phyloP scores from a whole-genome alignment of 2,113 vertebrate species.

The Tragelaphus scriptus region DNA sequence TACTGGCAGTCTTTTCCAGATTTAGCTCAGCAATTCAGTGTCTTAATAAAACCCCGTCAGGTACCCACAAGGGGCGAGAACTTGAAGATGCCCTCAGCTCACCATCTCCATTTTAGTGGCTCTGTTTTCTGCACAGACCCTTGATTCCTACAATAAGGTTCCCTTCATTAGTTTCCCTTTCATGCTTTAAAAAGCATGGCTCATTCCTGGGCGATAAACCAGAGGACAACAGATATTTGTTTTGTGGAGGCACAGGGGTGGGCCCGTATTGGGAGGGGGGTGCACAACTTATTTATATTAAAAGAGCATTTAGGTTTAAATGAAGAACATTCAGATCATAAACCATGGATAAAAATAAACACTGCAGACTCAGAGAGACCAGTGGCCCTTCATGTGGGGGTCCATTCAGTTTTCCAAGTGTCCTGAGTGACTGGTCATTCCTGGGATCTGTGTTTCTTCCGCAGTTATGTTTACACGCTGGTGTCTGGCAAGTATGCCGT shows the following conservation, averaged over 20 bases:
- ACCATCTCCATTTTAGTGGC: not conserved
- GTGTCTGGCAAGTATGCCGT: conserved; percentile 39
- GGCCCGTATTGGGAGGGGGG: not conserved
- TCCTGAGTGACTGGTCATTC: not conserved
- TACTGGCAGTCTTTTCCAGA: not conserved
- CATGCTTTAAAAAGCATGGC: not conserved
- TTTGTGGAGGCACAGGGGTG: not conserved
- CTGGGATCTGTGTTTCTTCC: not conserved
- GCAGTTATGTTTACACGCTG: not conserved
- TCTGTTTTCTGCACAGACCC: not conserved
- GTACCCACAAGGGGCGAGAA: not conserved
- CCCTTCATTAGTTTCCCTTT: not conserved
- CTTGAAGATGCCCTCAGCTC: not conserved
- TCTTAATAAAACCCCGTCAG: not conserved
- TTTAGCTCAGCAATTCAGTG: not conserved
- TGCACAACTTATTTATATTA: not conserved
- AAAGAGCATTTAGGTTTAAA: conserved; percentile 10
- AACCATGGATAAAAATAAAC: not conserved
- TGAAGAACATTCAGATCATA: not conserved
- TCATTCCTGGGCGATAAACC: not conserved
- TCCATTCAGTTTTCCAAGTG: not conserved
- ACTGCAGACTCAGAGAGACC: not conserved
- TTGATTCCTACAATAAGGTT: not conserved
- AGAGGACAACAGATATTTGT: not conserved
- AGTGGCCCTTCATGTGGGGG: not conserved